Evolutionary conservation across 2,113 vertebrate genomes (phyloP), one percentile per base, ranked within the genome.

Genomic region (Promerops cafer): DNA sequence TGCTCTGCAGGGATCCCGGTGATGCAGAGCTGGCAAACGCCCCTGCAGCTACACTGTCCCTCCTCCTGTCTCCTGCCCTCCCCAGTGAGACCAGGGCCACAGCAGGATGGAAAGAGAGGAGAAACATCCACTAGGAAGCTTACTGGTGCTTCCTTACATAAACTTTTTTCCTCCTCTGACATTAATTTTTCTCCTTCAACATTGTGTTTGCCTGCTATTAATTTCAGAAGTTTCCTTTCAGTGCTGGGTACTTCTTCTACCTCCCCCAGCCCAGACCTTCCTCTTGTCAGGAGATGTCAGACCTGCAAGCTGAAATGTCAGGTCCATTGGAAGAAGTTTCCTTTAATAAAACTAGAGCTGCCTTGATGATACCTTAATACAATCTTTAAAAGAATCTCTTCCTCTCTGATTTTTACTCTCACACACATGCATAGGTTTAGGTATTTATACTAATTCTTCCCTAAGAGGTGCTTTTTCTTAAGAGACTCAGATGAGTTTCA

Each of bases 221-320:
- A 65, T 4, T 85, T 91, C 2, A 49, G 22, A 84, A 68, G 16
- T 75, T 75, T 13, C 57, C 65, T 45, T 44, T 64, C 21, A 52
- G 21, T 87, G 18, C 19, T 45, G 42, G 6, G 10, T 76, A 60
- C 23, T 66, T 74, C 11, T 59, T 60, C 30, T 57, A 14, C 11
- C 13, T 20, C 3, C 19, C 8, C 14, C 1, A 1, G 13, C 10
- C 31, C 39, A 54, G 23, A 44, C n/a, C 35, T 84, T 37, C 49
- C 30, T 72, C 31, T 68, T 92, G 61, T 80, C 49, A 76, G 69
- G 70, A 89, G 61, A 69, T 59, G 61, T 87, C 90, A 95, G 61
- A 76, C n/a, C n/a, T 84, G n/a, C 61, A 93, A 87, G 40, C 33
- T 84, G 64, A 96, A 96, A 79, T 87, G 65, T 72, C 89, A 93